Base-by-base conservation (phyloP, 2,888 invertebrate genomes). In the Torymus tubicola region DNA sequence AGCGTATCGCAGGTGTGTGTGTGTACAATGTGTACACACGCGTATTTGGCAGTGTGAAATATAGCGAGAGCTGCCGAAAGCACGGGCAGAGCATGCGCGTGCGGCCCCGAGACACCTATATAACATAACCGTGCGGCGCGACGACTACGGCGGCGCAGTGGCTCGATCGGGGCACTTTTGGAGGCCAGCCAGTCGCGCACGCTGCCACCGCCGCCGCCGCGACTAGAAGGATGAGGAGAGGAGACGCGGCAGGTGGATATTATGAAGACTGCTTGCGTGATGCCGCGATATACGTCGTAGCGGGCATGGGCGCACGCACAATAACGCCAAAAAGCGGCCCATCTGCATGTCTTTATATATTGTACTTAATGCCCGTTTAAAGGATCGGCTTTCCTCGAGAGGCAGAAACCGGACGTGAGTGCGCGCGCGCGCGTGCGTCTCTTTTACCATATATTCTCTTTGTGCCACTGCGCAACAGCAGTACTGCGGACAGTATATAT, bases 131-230 rank as follows among this genome's bases (percentile, higher is more conserved):
- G 60, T 11, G 16, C 60, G 12, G 18, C n/a, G n/a, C n/a, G n/a
- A 18, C 58, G 55, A 58, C 16, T 8, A 50, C 52, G 21, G 18
- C 31, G 58, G 53, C 55, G 52, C 63, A 63, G 24, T 50, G 52
- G 52, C 52, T 42, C 21, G 60, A 50, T n/a, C 13, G 60, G 31
- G 24, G 24, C 24, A 24, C 57, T 78, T 78, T 78, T 67, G 72
- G 78, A 78, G 72, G 78, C 78, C 78, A 78, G 71, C 71, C 77
- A 70, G 76, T 63, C 64, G 64, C 53, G 52, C 42, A 42, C 8
- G 50, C 57, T n/a, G n/a, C n/a, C n/a, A n/a, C n/a, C n/a, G n/a
- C n/a, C n/a, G n/a, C n/a, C 16, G 24, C 21, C 24, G n/a, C 55
- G 31, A n/a, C 42, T 58, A 71, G 68, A 21, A 65, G 60, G 68